Conservation (phyloP, 2,888 invertebrate species). For the Aproaerema taeniolella region DNA sequence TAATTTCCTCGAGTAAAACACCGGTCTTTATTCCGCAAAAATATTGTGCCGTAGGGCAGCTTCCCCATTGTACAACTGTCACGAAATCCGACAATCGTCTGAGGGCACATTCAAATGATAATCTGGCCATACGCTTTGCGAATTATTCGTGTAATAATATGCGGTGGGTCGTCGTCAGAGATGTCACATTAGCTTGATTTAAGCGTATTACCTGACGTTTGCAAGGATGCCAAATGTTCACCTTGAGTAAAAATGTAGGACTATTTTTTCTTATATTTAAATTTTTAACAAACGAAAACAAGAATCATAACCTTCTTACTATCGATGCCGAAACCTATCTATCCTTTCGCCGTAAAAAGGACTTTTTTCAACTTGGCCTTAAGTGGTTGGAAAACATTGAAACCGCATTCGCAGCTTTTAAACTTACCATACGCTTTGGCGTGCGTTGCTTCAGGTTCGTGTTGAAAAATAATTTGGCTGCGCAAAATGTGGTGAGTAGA, state of each 20-base stretch:
- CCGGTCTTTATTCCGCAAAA: constrained; percentile 49
- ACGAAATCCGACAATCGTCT: constrained; percentile 68
- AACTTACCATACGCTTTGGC: not conserved
- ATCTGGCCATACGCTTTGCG: constrained; percentile 68
- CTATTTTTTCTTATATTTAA: not conserved
- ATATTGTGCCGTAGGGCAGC: constrained; percentile 53
- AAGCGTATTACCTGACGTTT: constrained; percentile 56
- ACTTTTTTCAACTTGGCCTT: not conserved
- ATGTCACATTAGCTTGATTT: constrained; percentile 71
- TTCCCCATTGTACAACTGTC: constrained; percentile 62
- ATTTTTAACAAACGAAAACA: not conserved
- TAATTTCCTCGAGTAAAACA: constrained; percentile 54
- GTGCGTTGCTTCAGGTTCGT: constrained; percentile 18
- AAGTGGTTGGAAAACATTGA: not conserved
- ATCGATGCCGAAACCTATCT: not conserved
- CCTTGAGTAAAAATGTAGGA: not conserved
- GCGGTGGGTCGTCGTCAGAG: constrained; percentile 45
- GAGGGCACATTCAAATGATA: constrained; percentile 73
- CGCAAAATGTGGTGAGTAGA: constrained; percentile 25
- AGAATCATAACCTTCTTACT: not conserved
- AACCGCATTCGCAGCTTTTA: constrained; percentile 2
- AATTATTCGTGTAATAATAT: constrained; percentile 42
- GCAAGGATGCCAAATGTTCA: not conserved
- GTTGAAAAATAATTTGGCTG: constrained; percentile 32
- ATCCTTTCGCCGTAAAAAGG: not conserved